Evolutionary conservation across 1,140 invertebrate species (phyloP).

Genomic region (Leptopilina boulardi): DNA sequence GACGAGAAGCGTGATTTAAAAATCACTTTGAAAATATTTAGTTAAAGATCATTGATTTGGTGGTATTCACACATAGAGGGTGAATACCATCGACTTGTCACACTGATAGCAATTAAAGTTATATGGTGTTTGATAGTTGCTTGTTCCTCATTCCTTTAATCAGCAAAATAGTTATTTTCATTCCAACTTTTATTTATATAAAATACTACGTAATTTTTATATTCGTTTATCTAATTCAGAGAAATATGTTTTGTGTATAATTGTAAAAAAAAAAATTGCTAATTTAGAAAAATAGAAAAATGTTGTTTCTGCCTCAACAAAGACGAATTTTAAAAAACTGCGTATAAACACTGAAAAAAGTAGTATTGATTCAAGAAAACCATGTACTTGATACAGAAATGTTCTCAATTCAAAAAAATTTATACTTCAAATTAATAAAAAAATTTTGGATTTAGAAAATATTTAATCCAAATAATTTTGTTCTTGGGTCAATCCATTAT

Average conservation of each 20-base stretch:
- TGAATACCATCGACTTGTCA: not conserved
- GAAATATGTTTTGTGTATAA: not conserved
- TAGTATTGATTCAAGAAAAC: too few species aligned
- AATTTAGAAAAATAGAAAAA: too few species aligned
- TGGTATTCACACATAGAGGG: not conserved
- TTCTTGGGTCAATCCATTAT: too few species aligned
- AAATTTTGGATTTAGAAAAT: too few species aligned
- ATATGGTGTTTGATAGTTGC: slow-evolving; percentile 3
- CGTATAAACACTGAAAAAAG: too few species aligned
- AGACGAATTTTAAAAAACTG: too few species aligned
- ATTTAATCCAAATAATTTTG: too few species aligned
- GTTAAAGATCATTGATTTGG: slow-evolving; percentile 8
- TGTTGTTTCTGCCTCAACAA: too few species aligned
- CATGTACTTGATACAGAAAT: too few species aligned
- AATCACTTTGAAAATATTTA: slow-evolving; percentile 1
- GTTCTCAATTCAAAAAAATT: too few species aligned
- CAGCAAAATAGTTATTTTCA: not conserved
- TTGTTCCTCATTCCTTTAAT: slow-evolving; percentile 16
- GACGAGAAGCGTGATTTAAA: slow-evolving; percentile 16
- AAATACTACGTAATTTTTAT: slow-evolving; percentile 1
- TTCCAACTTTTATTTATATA: not conserved
- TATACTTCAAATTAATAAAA: too few species aligned
- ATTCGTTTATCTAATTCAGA: not conserved
- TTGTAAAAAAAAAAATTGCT: too few species aligned
- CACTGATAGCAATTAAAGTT: slow-evolving; percentile 16